A percentile compares a stretch with the other conserved stretches of the same genome.
These are phyloP conservation scores for Drosophila persimilis DNA, from an alignment of 1,140 invertebrate species.

Conservation along the genomic window DNA sequence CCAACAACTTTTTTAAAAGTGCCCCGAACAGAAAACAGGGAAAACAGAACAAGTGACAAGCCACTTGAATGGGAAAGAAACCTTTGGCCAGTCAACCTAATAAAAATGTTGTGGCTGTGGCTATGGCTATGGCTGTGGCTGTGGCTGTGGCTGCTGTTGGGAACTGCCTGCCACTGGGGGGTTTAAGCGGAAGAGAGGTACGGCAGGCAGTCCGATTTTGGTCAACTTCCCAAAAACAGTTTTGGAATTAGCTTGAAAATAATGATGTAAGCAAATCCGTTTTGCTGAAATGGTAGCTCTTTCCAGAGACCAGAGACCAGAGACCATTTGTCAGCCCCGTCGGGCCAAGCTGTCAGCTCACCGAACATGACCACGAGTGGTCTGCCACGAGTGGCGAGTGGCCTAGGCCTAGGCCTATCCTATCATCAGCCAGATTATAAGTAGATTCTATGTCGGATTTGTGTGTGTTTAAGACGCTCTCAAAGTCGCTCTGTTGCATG, in stretches of 20 bases:
- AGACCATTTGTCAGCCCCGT: constrained; percentile 20
- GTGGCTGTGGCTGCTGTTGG: not conserved
- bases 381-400: no score
- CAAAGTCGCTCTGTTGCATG: constrained; percentile 43
- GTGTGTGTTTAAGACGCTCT: constrained; percentile 21
- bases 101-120: constrained; percentile 50
- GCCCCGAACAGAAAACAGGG: constrained; percentile 46
- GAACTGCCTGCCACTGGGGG: constrained; percentile 16
- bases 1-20: constrained; percentile 71
- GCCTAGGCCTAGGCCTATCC: no score
- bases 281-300: no score
- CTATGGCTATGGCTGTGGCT: constrained; percentile 26
- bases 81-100: constrained; percentile 59
- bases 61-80: constrained; percentile 44
- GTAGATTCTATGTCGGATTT: constrained; percentile 45
- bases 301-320: not conserved
- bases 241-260: constrained; percentile 45
- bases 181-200: constrained; percentile 39
- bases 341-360: no score
- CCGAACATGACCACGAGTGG: no score
- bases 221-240: constrained; percentile 34
- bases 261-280: constrained; percentile 39
- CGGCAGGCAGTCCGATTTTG: constrained; percentile 35
- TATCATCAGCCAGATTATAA: constrained; percentile 4
- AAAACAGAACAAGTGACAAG: constrained; percentile 54